Evolutionary conservation across 2,113 vertebrate species (phyloP).

Genomic region (Albula goreensis): DNA sequence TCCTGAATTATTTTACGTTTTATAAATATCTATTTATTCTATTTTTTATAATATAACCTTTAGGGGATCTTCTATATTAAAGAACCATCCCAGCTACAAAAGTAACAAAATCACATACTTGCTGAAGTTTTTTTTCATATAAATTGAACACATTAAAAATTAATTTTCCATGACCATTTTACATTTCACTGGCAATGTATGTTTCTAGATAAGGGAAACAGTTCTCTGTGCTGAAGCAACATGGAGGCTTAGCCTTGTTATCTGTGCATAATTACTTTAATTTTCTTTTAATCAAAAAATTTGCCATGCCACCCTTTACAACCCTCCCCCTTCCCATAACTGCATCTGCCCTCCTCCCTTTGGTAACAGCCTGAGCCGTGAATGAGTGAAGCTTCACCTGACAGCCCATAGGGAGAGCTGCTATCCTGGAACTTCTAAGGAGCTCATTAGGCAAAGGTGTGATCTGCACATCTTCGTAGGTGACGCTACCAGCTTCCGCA

Average conservation of each 20-base stretch:
- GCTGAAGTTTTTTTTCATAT: conserved; percentile 80
- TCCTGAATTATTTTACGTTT: conserved; percentile 72
- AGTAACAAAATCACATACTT: conserved; percentile 81
- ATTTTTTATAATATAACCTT: conserved; percentile 44
- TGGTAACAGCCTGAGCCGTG: conserved; percentile 60
- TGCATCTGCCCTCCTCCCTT: background rate
- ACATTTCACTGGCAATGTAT: conserved; percentile 78
- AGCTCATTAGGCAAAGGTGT: conserved; percentile 84
- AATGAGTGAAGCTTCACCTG: conserved; percentile 76
- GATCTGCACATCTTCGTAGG: conserved; percentile 68
- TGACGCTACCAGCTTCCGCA: conserved; percentile 64
- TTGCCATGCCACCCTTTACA: conserved; percentile 60
- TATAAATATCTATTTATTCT: conserved; percentile 78
- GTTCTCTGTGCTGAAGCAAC: conserved; percentile 76
- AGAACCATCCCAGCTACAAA: conserved; percentile 76
- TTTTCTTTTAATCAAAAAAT: conserved; percentile 78
- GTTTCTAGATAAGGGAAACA: conserved; percentile 80
- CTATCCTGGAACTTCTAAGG: conserved; percentile 79
- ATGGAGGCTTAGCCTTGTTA: conserved; percentile 73
- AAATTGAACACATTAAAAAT: conserved; percentile 90
- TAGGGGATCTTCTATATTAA: conserved; percentile 86
- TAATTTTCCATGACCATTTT: conserved; percentile 88
- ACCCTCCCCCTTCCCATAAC: conserved; percentile 4
- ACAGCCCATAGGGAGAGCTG: conserved; percentile 62
- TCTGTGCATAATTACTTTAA: conserved; percentile 75